phyloP scores from a whole-genome alignment of 2,888 invertebrate species.

The Limenitis camilla region DNA sequence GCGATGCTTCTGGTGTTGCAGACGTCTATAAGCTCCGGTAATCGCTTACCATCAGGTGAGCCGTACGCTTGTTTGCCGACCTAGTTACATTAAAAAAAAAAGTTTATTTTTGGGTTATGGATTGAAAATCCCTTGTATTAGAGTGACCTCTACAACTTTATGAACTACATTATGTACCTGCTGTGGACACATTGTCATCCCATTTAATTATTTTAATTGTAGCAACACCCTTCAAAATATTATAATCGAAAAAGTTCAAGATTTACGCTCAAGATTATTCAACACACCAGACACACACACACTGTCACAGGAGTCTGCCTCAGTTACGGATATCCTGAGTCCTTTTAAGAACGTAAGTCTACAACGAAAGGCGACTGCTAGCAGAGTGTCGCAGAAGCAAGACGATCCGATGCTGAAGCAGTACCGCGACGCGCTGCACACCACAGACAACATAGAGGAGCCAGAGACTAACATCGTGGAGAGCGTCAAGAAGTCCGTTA shows the following conservation, averaged over 20 bases:
- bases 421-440: slow-evolving; percentile 42
- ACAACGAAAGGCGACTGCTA: no score
- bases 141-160: not conserved
- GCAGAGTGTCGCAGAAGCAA: no score
- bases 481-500: slow-evolving; percentile 18
- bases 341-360: slow-evolving; percentile 40
- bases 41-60: no score
- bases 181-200: not conserved
- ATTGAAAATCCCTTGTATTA: no score
- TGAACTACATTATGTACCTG: no score
- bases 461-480: not conserved
- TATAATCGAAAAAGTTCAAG: slow-evolving; percentile 31
- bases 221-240: slow-evolving; percentile 32
- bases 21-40: not conserved
- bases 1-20: not conserved
- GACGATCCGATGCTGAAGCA: slow-evolving; percentile 40
- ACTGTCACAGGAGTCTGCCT: no score
- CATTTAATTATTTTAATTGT: slow-evolving; percentile 29
- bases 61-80: no score
- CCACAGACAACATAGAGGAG: slow-evolving; percentile 26
- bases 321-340: slow-evolving; percentile 38
- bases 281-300: slow-evolving; percentile 21
- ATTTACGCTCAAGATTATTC: slow-evolving; percentile 36
- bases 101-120: not conserved
- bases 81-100: no score